phyloP scores from a whole-genome alignment of 2,888 invertebrate species.

The Chalcosyrphus nemorum region DNA sequence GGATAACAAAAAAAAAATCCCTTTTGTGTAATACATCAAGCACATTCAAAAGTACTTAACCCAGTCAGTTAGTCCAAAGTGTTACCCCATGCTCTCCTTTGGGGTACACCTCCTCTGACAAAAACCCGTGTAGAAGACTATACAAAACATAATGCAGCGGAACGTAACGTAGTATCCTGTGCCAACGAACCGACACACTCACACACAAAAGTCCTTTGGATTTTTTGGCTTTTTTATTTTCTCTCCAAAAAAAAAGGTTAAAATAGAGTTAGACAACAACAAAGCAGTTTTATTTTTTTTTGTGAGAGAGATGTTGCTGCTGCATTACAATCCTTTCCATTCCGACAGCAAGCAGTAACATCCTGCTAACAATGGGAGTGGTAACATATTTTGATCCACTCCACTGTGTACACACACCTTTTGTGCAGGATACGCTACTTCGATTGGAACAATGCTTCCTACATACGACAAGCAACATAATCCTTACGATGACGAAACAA shows the following conservation, averaged over 20 bases:
- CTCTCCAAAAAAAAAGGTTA: slow-evolving; percentile 29
- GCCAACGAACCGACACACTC: background rate
- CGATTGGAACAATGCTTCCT: slow-evolving; percentile 42
- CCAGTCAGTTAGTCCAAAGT: slow-evolving; percentile 73
- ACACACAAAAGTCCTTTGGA: too few species aligned
- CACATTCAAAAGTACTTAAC: slow-evolving; percentile 73
- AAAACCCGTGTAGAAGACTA: slow-evolving; percentile 35
- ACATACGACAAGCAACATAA: slow-evolving; percentile 51
- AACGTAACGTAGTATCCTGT: slow-evolving; percentile 46
- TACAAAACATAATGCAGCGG: slow-evolving; percentile 51
- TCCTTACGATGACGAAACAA: slow-evolving; percentile 11
- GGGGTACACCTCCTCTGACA: slow-evolving; percentile 38
- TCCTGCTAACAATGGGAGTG: slow-evolving; percentile 66
- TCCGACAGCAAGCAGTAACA: slow-evolving; percentile 34
- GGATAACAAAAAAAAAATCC: slow-evolving; percentile 45
- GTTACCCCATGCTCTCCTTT: slow-evolving; percentile 54
- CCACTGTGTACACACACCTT: slow-evolving; percentile 39
- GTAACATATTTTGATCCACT: slow-evolving; percentile 71
- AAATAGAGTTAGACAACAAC: slow-evolving; percentile 51
- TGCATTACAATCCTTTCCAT: slow-evolving; percentile 51
- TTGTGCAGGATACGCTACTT: slow-evolving; percentile 30
- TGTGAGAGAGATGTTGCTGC: slow-evolving; percentile 13
- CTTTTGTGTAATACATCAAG: slow-evolving; percentile 72
- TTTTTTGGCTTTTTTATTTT: slow-evolving; percentile 8
- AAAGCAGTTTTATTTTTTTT: slow-evolving; percentile 8